phyloP scores from a whole-genome alignment of 1,140 invertebrate genomes.

The Lasaia peninsularis region DNA sequence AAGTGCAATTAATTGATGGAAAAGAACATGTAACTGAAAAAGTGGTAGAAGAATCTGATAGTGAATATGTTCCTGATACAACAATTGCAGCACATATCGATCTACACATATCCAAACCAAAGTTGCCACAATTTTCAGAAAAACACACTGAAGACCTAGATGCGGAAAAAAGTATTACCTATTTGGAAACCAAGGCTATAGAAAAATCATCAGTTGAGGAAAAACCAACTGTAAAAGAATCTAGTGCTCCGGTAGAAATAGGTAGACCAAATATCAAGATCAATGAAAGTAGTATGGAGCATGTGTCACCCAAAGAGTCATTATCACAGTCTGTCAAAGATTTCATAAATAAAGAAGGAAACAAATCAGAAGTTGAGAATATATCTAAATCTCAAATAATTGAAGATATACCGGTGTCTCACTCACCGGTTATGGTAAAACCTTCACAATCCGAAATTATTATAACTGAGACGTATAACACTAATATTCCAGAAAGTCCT shows the following conservation, averaged over 20 bases:
- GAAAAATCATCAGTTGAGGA: neutral
- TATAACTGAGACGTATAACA: constrained; percentile 29
- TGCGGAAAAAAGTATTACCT: neutral
- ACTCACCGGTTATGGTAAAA: constrained; percentile 36
- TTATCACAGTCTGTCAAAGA: neutral
- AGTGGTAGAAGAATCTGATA: constrained; percentile 82
- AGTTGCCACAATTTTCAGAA: constrained; percentile 7
- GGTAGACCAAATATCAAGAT: neutral
- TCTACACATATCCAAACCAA: constrained; percentile 30
- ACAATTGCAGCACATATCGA: constrained; percentile 35
- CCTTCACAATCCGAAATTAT: constrained; percentile 32
- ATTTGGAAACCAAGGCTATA: neutral
- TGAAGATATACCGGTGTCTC: constrained; percentile 3
- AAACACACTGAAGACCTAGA: neutral
- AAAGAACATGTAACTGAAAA: constrained; percentile 83
- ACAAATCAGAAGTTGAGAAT: neutral
- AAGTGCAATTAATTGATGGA: constrained; percentile 83
- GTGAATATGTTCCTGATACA: constrained; percentile 38
- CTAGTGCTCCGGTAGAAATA: neutral
- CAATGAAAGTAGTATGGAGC: neutral
- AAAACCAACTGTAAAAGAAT: neutral
- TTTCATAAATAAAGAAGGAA: neutral
- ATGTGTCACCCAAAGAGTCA: neutral
- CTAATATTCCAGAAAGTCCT: constrained; percentile 20
- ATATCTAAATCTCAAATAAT: neutral